Percentiles rank a stretch among this genome's conserved stretches.
These are phyloP conservation scores for Blastobasis lacticolella DNA, from an alignment of 2,888 invertebrate genomes.

Conservation along the genomic window DNA sequence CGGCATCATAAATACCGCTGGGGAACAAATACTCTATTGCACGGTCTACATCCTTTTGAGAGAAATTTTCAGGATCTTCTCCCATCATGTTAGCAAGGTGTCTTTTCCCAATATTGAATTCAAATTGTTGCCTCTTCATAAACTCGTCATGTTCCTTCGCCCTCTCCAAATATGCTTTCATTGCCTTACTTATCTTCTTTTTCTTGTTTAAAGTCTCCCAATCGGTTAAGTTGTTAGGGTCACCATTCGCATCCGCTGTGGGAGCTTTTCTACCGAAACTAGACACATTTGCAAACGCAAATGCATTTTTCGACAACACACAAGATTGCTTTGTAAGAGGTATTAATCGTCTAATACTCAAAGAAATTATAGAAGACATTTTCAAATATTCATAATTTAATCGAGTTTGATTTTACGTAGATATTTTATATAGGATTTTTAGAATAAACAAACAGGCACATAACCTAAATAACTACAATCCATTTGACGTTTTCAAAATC, in stretches of 20 bases:
- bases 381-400: constrained; percentile 10
- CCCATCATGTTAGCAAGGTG: constrained; percentile 99
- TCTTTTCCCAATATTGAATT: constrained; percentile 93
- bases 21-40: constrained; percentile 97
- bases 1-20: constrained; percentile 89
- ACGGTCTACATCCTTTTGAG: constrained; percentile 88
- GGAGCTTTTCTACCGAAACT: constrained; percentile 33
- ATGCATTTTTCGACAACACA: constrained; percentile 22
- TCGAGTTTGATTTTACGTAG: not conserved
- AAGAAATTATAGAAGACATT: constrained; percentile 36
- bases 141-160: constrained; percentile 88
- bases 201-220: constrained; percentile 65
- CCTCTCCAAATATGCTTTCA: constrained; percentile 90
- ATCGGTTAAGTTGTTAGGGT: constrained; percentile 41
- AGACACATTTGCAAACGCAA: constrained; percentile 21
- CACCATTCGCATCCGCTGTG: constrained; percentile 2
- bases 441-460: too few relatives aligned
- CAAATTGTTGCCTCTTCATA: constrained; percentile 83
- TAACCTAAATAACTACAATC: too few relatives aligned
- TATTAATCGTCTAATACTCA: constrained; percentile 33
- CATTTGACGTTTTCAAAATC: too few relatives aligned
- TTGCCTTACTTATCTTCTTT: constrained; percentile 87
- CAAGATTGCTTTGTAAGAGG: constrained; percentile 23
- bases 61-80: constrained; percentile 89
- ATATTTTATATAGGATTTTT: too few relatives aligned